Conservation (phyloP, 2,888 invertebrate species). For the Ganaspis brasiliensis region DNA sequence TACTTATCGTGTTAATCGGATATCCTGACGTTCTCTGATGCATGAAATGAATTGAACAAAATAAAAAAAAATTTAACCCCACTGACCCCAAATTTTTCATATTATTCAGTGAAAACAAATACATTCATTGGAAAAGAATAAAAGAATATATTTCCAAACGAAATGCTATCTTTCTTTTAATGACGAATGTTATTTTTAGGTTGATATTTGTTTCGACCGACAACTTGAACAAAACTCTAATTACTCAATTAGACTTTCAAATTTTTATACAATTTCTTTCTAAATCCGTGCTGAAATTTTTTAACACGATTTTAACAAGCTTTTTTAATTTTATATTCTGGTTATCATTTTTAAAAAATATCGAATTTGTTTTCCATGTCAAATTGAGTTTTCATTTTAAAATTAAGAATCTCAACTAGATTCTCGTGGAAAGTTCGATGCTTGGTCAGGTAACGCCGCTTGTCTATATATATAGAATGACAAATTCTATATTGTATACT, state of each 20-base stretch:
- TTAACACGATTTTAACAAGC: too few relatives aligned
- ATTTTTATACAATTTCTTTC: too few relatives aligned
- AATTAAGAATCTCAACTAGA: conserved; percentile 6
- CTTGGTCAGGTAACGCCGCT: conserved; percentile 22
- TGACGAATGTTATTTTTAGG: too few relatives aligned
- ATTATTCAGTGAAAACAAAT: not conserved
- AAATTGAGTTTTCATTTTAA: not conserved
- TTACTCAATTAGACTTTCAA: too few relatives aligned
- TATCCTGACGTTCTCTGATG: conserved; percentile 36
- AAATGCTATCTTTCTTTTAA: too few relatives aligned
- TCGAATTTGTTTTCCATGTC: not conserved
- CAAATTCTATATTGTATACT: conserved; percentile 2
- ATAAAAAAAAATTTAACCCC: conserved; percentile 3
- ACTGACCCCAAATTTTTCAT: not conserved
- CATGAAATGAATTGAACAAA: conserved; percentile 28
- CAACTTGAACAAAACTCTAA: too few relatives aligned
- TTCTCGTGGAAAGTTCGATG: conserved; percentile 37
- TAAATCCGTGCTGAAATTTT: too few relatives aligned
- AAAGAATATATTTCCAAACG: not conserved
- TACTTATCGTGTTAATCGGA: conserved; percentile 29
- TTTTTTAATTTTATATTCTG: not conserved
- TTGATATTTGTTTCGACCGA: too few relatives aligned
- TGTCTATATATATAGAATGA: not conserved
- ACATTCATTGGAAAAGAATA: not conserved
- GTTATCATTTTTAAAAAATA: not conserved